A percentile compares a stretch with the other conserved stretches of the same genome.
These are phyloP conservation scores for Pristionchus maxplancki DNA, from an alignment of 2,888 invertebrate species.

Conservation along the genomic window DNA sequence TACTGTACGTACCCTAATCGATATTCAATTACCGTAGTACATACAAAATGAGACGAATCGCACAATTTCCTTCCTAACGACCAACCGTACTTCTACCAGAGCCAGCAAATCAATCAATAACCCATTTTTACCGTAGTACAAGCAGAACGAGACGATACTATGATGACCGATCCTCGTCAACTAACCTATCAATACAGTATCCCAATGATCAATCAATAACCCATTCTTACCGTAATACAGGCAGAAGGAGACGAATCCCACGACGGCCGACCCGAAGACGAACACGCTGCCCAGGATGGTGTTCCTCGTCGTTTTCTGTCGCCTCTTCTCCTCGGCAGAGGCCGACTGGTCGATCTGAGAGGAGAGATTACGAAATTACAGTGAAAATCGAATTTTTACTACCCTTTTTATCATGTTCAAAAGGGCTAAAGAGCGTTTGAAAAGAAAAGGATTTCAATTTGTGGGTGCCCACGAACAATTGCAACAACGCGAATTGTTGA, in stretches of 20 bases:
- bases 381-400: too few relatives aligned
- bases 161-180: background rate
- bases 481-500: too few relatives aligned
- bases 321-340: constrained; percentile 67
- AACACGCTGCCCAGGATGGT: constrained; percentile 63
- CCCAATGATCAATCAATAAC: background rate
- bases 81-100: too few relatives aligned
- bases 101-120: too few relatives aligned
- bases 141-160: too few relatives aligned
- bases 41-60: too few relatives aligned
- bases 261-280: constrained; percentile 60
- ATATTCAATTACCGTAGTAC: constrained; percentile 7
- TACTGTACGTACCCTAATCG: too few relatives aligned
- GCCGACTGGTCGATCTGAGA: constrained; percentile 49
- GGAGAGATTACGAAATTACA: background rate
- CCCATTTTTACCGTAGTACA: too few relatives aligned
- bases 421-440: too few relatives aligned
- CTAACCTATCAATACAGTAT: background rate
- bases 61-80: too few relatives aligned
- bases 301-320: constrained; percentile 67
- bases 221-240: constrained; percentile 70
- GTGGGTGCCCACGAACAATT: background rate
- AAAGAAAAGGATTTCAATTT: too few relatives aligned
- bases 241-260: constrained; percentile 68
- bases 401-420: too few relatives aligned